A percentile compares a stretch with the other conserved stretches of the same genome.
Evolutionary conservation across 92 coral and sea anemone species (phyloP).

Genomic region (Virgularia gustaviana): DNA sequence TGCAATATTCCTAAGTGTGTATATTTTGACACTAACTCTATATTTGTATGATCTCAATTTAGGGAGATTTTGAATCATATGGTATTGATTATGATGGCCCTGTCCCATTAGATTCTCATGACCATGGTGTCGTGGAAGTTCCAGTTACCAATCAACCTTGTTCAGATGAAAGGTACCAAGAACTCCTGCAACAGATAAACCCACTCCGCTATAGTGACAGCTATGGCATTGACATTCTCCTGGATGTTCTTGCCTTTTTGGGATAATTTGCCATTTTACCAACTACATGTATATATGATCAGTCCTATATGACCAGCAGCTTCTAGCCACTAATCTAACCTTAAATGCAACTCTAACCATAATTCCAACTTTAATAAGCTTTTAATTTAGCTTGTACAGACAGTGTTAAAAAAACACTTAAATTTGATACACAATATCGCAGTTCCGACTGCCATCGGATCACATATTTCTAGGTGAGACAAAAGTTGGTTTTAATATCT

Average conservation of each 20-base stretch:
- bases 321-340: no score
- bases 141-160: conserved; percentile 32
- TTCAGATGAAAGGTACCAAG: conserved; percentile 38
- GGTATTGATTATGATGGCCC: conserved; percentile 55
- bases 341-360: no score
- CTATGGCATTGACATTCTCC: conserved; percentile 49
- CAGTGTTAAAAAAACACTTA: no score
- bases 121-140: conserved; percentile 28
- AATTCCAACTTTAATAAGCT: no score
- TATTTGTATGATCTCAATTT: conserved; percentile 4
- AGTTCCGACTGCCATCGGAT: no score
- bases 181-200: conserved; percentile 24
- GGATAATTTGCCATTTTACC: no score
- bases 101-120: conserved; percentile 42
- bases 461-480: no score
- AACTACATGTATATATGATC: no score
- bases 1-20: neutral
- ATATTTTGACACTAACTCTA: conserved; percentile 10
- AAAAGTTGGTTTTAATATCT: no score
- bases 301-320: no score
- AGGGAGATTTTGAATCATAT: conserved; percentile 44
- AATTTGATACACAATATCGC: no score
- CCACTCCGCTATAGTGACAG: conserved; percentile 45
- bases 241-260: conserved; percentile 33
- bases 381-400: no score